Percentiles rank a stretch among this genome's conserved stretches.
phyloP scores from a whole-genome alignment of 2,888 invertebrate genomes.

The Alviniconcha strummeri region DNA sequence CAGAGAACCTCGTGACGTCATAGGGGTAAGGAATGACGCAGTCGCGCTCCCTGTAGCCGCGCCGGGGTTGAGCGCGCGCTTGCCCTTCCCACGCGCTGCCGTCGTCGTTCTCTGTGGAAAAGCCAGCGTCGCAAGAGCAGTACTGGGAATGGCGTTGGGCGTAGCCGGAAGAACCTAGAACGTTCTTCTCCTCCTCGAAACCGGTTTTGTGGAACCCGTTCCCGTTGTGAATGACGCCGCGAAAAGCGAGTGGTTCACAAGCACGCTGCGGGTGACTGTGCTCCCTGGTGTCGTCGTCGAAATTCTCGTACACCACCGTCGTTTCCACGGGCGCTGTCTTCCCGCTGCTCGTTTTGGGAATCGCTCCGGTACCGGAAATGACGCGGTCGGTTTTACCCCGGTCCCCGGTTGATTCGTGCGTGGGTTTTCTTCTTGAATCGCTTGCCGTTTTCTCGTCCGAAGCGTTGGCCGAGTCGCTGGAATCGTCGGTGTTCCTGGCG shows the following conservation, averaged over 20 bases:
- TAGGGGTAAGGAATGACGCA: constrained; percentile 29
- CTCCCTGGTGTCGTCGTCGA: no score
- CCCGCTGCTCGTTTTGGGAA: neutral
- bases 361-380: neutral
- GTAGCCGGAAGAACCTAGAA: no score
- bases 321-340: neutral
- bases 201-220: no score
- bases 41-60: neutral
- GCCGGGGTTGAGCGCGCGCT: no score
- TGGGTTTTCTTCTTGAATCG: no score
- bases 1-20: constrained; percentile 32
- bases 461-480: constrained; percentile 15
- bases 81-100: no score
- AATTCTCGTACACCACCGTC: no score
- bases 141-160: neutral
- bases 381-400: neutral
- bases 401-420: no score
- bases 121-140: constrained; percentile 1
- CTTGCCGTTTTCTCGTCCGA: constrained; percentile 12
- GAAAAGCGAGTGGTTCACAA: no score
- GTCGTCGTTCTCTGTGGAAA: neutral
- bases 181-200: no score
- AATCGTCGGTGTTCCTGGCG: neutral
- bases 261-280: no score
- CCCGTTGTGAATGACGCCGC: no score